These are phyloP conservation scores for Geococcyx californianus DNA, from an alignment of 2,113 vertebrate genomes.

Conservation along the genomic window DNA sequence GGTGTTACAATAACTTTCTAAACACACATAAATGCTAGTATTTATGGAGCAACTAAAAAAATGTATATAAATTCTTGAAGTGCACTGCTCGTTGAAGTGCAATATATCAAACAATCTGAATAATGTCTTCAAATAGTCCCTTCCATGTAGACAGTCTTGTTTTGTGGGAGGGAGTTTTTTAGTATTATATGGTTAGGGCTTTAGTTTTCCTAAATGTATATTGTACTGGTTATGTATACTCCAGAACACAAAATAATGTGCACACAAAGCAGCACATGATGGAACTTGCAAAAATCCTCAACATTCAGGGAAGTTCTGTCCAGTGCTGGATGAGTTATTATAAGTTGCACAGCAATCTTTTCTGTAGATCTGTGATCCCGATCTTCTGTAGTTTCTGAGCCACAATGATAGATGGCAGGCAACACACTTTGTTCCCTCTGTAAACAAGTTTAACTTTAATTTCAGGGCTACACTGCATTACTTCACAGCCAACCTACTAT, in stretches of 20 bases:
- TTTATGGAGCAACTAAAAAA: neutral
- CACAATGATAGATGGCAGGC: neutral
- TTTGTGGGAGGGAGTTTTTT: neutral
- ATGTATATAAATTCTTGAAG: neutral
- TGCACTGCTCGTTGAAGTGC: neutral
- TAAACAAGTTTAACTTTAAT: neutral
- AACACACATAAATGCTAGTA: neutral
- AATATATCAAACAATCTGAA: neutral
- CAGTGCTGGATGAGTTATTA: neutral
- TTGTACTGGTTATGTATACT: neutral
- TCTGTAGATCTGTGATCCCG: neutral
- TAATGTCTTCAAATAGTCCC: neutral
- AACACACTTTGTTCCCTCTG: neutral
- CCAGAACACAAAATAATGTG: neutral
- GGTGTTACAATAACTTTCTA: neutral
- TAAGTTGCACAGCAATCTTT: neutral
- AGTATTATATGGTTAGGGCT: neutral
- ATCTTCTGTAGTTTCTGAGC: neutral
- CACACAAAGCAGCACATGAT: neutral
- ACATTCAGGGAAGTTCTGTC: neutral
- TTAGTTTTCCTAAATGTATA: neutral
- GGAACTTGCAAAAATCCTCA: neutral
- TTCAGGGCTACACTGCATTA: neutral
- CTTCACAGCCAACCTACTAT: neutral
- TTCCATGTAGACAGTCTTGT: neutral